Conservation (phyloP, 2,797 vertebrate species). For the Siniperca scherzeri region DNA sequence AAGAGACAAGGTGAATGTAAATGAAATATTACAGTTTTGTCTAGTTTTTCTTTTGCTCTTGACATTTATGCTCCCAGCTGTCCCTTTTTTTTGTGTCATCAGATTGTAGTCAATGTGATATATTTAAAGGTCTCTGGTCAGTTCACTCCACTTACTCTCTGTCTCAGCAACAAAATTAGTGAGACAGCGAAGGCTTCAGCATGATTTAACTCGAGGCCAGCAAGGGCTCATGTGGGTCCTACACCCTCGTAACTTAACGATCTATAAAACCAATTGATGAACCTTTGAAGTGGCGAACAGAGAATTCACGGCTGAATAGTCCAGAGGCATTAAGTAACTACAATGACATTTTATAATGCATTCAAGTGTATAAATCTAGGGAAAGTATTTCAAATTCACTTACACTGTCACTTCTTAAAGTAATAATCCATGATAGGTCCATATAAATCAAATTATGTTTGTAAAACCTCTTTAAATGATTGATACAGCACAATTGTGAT, state of each 20-base stretch:
- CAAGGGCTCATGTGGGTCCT: not conserved
- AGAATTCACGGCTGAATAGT: slow-evolving; percentile 5
- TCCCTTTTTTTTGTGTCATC: slow-evolving; percentile 22
- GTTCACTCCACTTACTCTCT: slow-evolving; percentile 43
- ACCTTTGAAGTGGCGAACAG: slow-evolving; percentile 33
- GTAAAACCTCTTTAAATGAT: not conserved
- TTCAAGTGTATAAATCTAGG: slow-evolving; percentile 28
- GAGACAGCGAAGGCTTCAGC: slow-evolving; percentile 33
- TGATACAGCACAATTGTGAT: not conserved
- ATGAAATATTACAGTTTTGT: slow-evolving; percentile 24
- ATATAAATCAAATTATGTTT: not conserved
- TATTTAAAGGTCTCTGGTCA: slow-evolving; percentile 61
- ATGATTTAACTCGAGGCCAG: slow-evolving; percentile 51
- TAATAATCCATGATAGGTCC: not conserved
- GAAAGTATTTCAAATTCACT: not conserved
- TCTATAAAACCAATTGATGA: slow-evolving; percentile 61
- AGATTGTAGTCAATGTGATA: slow-evolving; percentile 26
- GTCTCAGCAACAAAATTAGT: slow-evolving; percentile 43
- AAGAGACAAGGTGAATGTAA: slow-evolving; percentile 18
- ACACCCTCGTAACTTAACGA: slow-evolving; percentile 35
- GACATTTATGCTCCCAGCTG: slow-evolving; percentile 37
- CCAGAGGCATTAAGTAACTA: slow-evolving; percentile 8
- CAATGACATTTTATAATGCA: slow-evolving; percentile 15
- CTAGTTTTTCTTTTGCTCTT: slow-evolving; percentile 29
- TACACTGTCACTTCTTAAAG: not conserved